Evolutionary conservation across 2,888 invertebrate genomes (phyloP).

Genomic region (Ochropacha duplaris): DNA sequence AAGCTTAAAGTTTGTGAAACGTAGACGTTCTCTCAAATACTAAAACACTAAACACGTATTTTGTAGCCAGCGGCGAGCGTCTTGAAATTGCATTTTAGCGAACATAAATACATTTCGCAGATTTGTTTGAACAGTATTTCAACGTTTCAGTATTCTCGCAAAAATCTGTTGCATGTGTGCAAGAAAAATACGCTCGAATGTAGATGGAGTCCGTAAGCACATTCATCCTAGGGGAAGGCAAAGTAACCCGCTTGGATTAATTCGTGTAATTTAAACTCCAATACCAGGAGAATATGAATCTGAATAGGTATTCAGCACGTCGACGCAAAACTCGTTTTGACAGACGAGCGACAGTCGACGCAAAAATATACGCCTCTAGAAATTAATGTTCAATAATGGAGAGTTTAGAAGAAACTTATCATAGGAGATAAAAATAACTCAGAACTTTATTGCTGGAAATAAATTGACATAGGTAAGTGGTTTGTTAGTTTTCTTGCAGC

Average conservation of each 20-base stretch:
- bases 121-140: background rate
- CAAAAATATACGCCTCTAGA: background rate
- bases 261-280: conserved; percentile 74
- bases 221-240: conserved; percentile 52
- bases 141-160: background rate
- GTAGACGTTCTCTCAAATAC: conserved; percentile 23
- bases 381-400: background rate
- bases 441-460: background rate
- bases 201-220: conserved; percentile 42
- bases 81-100: background rate
- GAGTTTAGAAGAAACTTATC: background rate
- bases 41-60: conserved; percentile 28
- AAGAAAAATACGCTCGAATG: conserved; percentile 39
- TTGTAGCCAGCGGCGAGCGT: conserved; percentile 1
- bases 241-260: conserved; percentile 63
- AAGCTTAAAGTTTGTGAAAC: background rate
- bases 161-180: conserved; percentile 16
- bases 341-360: conserved; percentile 28
- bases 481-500: background rate
- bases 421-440: background rate
- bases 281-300: conserved; percentile 70
- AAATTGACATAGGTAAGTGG: no score
- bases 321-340: conserved; percentile 19
- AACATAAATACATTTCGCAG: background rate
- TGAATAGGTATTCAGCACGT: conserved; percentile 53